Percentiles rank a stretch among this genome's conserved stretches.
Evolutionary conservation across 2,797 vertebrate genomes (phyloP).

Genomic region (Macroramphosus scolopax): DNA sequence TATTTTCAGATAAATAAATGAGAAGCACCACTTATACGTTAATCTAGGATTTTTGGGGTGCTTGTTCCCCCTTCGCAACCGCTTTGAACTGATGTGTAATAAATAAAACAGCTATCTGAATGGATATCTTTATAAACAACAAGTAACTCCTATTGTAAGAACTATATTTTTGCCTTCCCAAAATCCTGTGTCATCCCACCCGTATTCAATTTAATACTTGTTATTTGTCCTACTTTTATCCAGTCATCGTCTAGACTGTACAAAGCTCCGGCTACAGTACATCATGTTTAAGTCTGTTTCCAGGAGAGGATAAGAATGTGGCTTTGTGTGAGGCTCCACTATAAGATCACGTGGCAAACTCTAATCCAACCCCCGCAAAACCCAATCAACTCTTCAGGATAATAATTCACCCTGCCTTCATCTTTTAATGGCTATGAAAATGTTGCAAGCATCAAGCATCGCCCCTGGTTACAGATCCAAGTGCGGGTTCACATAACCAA

Average conservation of each 20-base stretch:
- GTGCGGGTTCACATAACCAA: constrained; percentile 61
- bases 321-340: constrained; percentile 22
- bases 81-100: no score
- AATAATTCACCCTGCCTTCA: constrained; percentile 64
- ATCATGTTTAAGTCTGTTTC: constrained; percentile 10
- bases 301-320: constrained; percentile 14
- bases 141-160: no score
- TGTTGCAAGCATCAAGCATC: constrained; percentile 56
- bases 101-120: no score
- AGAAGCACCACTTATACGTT: no score
- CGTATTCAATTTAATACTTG: no score
- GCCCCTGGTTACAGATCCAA: constrained; percentile 65
- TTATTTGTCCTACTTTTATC: background rate
- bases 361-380: constrained; percentile 38
- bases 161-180: no score
- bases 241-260: constrained; percentile 1
- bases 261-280: no score
- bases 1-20: no score
- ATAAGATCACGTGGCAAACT: constrained; percentile 17
- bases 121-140: no score
- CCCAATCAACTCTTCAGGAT: constrained; percentile 54
- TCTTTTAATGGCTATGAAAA: constrained; percentile 67
- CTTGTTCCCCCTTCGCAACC: no score
- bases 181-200: no score
- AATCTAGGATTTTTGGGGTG: no score